Conservation (phyloP, 2,888 invertebrate species). For the Macrophya alboannulata region DNA sequence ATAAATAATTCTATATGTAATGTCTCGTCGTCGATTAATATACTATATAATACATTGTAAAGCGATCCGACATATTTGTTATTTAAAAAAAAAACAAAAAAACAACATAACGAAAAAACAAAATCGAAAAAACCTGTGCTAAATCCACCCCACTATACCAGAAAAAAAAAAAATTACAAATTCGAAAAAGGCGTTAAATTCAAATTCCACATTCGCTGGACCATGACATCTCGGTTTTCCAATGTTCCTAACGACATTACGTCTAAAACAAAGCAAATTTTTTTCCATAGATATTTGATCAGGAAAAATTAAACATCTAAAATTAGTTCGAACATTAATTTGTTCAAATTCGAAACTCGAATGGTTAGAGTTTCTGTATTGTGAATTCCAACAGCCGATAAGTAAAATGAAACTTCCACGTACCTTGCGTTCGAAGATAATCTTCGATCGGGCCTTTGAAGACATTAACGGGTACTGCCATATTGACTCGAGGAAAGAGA, state of each 20-base stretch:
- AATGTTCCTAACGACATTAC: slow-evolving; percentile 78
- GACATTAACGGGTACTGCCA: slow-evolving; percentile 83
- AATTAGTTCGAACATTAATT: slow-evolving; percentile 24
- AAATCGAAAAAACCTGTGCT: not conserved
- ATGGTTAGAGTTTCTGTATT: not conserved
- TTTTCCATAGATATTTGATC: not conserved
- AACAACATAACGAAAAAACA: not conserved
- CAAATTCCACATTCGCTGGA: slow-evolving; percentile 82
- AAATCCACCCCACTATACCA: not conserved
- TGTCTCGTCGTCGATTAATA: slow-evolving; percentile 46
- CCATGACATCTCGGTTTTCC: slow-evolving; percentile 80
- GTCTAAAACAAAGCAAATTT: slow-evolving; percentile 79
- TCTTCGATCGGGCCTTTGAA: slow-evolving; percentile 78
- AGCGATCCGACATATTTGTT: slow-evolving; percentile 61
- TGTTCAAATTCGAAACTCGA: not conserved
- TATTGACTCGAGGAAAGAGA: slow-evolving; percentile 83
- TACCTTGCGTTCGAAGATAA: slow-evolving; percentile 81
- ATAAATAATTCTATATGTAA: slow-evolving; percentile 47
- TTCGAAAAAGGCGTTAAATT: slow-evolving; percentile 69
- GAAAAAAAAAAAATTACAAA: slow-evolving; percentile 62
- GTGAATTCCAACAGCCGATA: not conserved
- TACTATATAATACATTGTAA: slow-evolving; percentile 19
- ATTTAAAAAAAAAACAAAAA: slow-evolving; percentile 63
- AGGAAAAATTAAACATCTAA: not conserved
- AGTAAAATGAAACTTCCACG: not conserved